Conservation (phyloP, 1,140 invertebrate genomes). For the Glomeris maerens region DNA sequence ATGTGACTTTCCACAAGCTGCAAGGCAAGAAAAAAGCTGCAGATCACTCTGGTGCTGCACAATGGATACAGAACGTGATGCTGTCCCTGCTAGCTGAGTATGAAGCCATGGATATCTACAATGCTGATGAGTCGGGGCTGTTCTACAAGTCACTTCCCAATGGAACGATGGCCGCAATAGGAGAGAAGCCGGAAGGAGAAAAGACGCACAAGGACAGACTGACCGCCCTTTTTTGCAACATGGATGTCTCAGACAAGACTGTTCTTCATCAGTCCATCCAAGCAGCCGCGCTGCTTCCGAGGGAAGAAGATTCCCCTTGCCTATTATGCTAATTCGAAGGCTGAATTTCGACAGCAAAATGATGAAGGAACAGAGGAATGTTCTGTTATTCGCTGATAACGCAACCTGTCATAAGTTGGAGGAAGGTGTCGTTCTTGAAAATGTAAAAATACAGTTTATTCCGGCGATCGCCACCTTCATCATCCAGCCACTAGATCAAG, state of each 20-base stretch:
- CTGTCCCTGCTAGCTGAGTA: constrained; percentile 18
- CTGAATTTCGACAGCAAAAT: constrained; percentile 8
- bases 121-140: constrained; percentile 24
- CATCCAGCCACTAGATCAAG: too few relatives aligned
- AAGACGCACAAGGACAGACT: constrained; percentile 22
- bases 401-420: too few relatives aligned
- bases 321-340: too few relatives aligned
- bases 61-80: constrained; percentile 12
- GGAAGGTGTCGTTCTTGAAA: too few relatives aligned
- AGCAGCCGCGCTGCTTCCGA: too few relatives aligned
- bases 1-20: constrained; percentile 13
- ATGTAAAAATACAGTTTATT: too few relatives aligned
- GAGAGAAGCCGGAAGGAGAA: constrained; percentile 16
- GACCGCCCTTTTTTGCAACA: constrained; percentile 22
- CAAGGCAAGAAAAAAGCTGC: constrained; percentile 10
- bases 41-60: constrained; percentile 4
- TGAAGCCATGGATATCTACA: constrained; percentile 23
- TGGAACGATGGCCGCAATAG: constrained; percentile 17
- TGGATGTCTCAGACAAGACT: constrained; percentile 26
- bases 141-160: constrained; percentile 24
- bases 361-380: constrained; percentile 7
- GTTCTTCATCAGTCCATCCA: constrained; percentile 20
- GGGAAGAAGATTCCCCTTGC: too few relatives aligned
- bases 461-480: too few relatives aligned
- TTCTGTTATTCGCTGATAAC: constrained; percentile 9